Conservation (phyloP, 2,113 vertebrate genomes). For the Bubo bubo region DNA sequence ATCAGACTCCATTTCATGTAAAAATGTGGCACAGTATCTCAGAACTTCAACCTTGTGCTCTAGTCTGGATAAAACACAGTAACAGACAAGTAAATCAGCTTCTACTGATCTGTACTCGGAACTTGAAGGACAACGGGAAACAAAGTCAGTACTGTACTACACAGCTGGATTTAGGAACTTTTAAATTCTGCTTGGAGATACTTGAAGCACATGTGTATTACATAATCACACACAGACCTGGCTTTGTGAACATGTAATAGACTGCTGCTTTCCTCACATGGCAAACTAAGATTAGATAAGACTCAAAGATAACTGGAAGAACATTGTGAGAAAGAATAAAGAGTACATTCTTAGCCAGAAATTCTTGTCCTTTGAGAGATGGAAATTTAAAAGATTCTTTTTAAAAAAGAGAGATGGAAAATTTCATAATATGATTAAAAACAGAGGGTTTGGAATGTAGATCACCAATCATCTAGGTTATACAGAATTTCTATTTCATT, state of each 20-base stretch:
- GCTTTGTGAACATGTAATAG: not conserved
- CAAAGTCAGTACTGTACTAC: not conserved
- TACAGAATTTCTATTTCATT: not conserved
- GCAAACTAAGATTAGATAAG: not conserved
- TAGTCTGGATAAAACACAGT: not conserved
- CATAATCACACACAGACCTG: not conserved
- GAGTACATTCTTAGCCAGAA: not conserved
- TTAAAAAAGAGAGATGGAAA: not conserved
- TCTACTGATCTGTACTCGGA: not conserved
- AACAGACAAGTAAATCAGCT: not conserved
- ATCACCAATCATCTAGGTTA: not conserved
- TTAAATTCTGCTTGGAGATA: not conserved
- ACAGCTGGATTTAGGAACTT: not conserved
- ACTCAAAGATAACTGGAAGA: not conserved
- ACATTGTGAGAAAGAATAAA: not conserved
- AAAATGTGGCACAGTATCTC: not conserved
- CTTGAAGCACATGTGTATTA: not conserved
- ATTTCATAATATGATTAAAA: not conserved
- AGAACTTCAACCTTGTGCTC: not conserved
- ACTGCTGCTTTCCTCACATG: not conserved
- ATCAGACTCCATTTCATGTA: not conserved
- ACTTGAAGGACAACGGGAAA: not conserved
- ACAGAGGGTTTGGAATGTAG: not conserved
- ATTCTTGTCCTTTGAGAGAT: not conserved
- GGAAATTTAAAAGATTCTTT: not conserved